Percentiles rank a stretch among this genome's conserved stretches.
phyloP scores from a whole-genome alignment of 2,888 invertebrate genomes.

The Diaperis boleti region DNA sequence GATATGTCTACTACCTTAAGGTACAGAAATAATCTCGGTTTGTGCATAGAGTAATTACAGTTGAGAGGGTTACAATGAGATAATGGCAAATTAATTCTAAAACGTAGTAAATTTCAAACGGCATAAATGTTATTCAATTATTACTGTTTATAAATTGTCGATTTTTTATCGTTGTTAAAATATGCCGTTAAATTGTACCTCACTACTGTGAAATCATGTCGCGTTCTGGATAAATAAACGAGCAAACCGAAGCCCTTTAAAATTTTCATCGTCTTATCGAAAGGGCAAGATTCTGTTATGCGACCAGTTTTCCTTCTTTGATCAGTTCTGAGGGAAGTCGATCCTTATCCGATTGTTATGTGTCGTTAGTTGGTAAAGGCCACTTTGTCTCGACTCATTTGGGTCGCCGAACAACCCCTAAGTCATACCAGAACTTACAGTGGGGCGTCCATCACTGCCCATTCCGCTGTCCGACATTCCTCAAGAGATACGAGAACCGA shows the following conservation, averaged over 20 bases:
- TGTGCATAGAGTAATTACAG: background rate
- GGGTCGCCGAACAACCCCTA: slow-evolving; percentile 8
- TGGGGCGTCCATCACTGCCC: slow-evolving; percentile 30
- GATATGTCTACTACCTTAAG: too few relatives aligned
- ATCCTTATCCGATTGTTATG: slow-evolving; percentile 17
- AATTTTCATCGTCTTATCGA: slow-evolving; percentile 8
- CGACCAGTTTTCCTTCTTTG: slow-evolving; percentile 15
- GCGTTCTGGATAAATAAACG: slow-evolving; percentile 16
- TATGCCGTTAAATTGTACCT: too few relatives aligned
- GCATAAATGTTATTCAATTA: too few relatives aligned
- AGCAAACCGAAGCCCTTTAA: slow-evolving; percentile 13
- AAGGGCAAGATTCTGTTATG: slow-evolving; percentile 5
- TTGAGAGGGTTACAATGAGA: background rate
- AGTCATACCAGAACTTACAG: slow-evolving; percentile 23
- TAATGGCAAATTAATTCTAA: background rate
- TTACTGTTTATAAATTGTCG: too few relatives aligned
- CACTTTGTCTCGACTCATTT: slow-evolving; percentile 15
- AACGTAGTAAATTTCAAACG: too few relatives aligned
- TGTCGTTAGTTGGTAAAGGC: slow-evolving; percentile 21
- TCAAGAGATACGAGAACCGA: slow-evolving; percentile 19
- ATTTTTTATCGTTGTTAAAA: too few relatives aligned
- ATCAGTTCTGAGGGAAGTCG: background rate
- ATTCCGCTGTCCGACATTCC: slow-evolving; percentile 24
- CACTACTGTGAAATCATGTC: slow-evolving; percentile 10
- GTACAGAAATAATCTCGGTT: background rate